These are phyloP conservation scores for Schizaphis graminum DNA, from an alignment of 2,888 invertebrate genomes.

Conservation along the genomic window DNA sequence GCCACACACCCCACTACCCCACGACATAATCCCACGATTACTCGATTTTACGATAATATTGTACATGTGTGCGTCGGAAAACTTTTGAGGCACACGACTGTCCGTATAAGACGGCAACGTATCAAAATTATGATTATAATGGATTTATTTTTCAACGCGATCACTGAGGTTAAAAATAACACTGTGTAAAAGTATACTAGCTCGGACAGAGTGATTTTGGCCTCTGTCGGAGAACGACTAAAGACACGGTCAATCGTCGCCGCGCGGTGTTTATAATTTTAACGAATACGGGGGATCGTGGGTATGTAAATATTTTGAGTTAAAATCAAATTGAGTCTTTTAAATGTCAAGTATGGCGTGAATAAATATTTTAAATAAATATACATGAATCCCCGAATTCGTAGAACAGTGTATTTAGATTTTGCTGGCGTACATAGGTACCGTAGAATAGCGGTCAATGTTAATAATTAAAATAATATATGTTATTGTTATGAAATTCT, in stretches of 20 bases:
- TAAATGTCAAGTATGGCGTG: rapidly evolving
- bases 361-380: not conserved
- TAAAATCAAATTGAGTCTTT: not conserved
- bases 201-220: slow-evolving; percentile 5
- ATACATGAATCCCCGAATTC: not conserved
- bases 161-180: slow-evolving; percentile 41
- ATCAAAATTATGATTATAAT: not conserved
- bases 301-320: not conserved
- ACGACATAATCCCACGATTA: too few species aligned
- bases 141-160: not conserved
- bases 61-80: not conserved
- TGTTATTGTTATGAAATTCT: not conserved
- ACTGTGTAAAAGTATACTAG: not conserved
- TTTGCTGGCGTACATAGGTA: not conserved
- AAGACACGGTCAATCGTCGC: not conserved
- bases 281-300: not conserved
- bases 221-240: not conserved
- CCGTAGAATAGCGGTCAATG: too few species aligned
- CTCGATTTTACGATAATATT: not conserved
- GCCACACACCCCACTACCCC: too few species aligned
- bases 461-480: too few species aligned
- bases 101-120: not conserved
- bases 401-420: not conserved
- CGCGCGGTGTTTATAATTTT: not conserved
- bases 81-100: not conserved